These are phyloP conservation scores for Junonia oenone DNA, from an alignment of 2,888 invertebrate species.

Conservation along the genomic window DNA sequence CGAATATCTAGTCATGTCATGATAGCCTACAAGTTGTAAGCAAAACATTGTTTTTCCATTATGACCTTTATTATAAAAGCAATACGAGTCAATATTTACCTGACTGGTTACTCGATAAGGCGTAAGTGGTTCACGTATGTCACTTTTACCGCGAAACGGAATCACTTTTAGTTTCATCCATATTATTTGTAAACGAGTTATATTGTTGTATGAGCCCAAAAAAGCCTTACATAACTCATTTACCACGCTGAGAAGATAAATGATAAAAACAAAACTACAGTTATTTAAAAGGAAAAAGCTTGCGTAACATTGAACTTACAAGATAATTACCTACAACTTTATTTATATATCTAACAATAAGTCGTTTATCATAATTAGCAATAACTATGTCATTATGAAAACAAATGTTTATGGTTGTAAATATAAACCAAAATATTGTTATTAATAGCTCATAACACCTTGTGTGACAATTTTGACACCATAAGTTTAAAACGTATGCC, in stretches of 20 bases:
- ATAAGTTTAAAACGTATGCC: not conserved
- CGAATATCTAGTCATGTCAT: not conserved
- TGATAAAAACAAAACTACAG: not conserved
- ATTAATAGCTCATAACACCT: not conserved
- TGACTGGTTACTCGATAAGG: not conserved
- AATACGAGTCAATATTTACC: not conserved
- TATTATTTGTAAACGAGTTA: not conserved
- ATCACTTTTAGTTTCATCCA: conserved; percentile 15
- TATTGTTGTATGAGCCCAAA: not conserved
- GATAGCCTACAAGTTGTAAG: not conserved
- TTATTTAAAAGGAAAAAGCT: not conserved
- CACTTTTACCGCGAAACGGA: conserved; percentile 11
- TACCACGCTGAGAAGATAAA: not conserved
- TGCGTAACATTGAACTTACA: not conserved
- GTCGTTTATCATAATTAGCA: no score
- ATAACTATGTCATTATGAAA: not conserved
- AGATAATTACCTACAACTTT: not conserved
- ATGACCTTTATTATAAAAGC: not conserved
- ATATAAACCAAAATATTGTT: not conserved
- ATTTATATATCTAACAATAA: no score
- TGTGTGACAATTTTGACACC: not conserved
- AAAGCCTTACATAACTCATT: not conserved
- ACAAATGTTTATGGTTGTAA: not conserved
- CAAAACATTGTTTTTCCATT: not conserved
- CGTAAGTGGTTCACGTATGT: conserved; percentile 4